Base-by-base conservation (phyloP, 2,797 vertebrate species). In the Oreochromis mossambicus region DNA sequence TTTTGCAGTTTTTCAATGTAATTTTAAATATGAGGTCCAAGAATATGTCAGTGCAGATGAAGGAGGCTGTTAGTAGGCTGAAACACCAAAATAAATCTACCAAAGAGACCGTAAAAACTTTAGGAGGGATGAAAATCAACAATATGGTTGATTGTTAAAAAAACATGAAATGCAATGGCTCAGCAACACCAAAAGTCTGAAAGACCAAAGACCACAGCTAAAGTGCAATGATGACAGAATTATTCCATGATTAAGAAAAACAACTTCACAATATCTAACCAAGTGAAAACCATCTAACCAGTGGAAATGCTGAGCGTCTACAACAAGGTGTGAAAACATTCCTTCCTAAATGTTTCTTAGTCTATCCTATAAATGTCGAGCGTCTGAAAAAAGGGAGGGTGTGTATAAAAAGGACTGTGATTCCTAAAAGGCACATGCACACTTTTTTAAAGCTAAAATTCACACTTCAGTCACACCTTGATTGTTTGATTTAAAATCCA, bases 81-180 rank as follows among this genome's bases (percentile, higher is more conserved):
- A 24, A 68, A 63, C 32, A 63, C 19, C 19, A 38, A 38, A 63
- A 38, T 63, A 43, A 24, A 41, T 13, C 36, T 43, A 43, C 41
- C 36, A 41, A 24, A 68, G 63, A 24, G 38, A 68, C 2, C 6
- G 13, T 36, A 36, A 36, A 36, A 36, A n/a, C 58, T 63, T 36
- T 63, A 5, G 2, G 32, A n/a, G 1, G 0, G 11, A 36, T 3
- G 0, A 13, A 36, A 63, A 63, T 63, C 34, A 38, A 38, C n/a
- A 11, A 38, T 63, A 7, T 63, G 19, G 34, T 63, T 63, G 4
- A 63, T 8, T 38, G 61, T 63, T 21, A 2, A 63, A 63, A 63
- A 63, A 63, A 21, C 21, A 38, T 1, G 19, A 63, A 38, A 63
- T 38, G 34, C 19, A 63, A 1, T 63, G 34, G 61, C 19, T 21